Conservation (phyloP, 2,797 vertebrate species). For the Xiphophorus birchmanni region DNA sequence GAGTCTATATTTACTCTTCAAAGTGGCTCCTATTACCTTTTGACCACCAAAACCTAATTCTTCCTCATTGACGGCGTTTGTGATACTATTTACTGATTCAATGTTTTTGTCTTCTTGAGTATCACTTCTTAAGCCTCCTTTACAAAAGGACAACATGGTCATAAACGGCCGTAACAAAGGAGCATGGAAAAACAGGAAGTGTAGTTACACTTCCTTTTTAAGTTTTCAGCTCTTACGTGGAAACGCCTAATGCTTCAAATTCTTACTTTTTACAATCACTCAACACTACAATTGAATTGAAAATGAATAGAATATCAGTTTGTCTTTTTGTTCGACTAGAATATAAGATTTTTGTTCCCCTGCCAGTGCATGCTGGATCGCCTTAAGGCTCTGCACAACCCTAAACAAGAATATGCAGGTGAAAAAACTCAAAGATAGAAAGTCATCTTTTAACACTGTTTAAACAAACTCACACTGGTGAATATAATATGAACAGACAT, state of each 20-base stretch:
- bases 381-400: conserved; percentile 30
- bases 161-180: not conserved
- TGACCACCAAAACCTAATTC: not conserved
- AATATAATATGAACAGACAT: conserved; percentile 28
- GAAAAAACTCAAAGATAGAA: conserved; percentile 44
- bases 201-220: conserved; percentile 2
- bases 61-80: not conserved
- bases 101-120: conserved; percentile 1
- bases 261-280: not conserved
- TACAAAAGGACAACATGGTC: conserved; percentile 4
- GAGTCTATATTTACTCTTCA: not conserved
- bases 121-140: conserved; percentile 7
- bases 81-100: not conserved
- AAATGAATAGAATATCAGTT: not conserved
- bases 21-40: not conserved
- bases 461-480: conserved; percentile 49
- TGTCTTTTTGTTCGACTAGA: conserved; percentile 3
- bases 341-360: conserved; percentile 1
- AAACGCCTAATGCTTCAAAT: conserved; percentile 4
- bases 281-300: not conserved
- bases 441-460: conserved; percentile 26
- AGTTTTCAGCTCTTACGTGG: conserved; percentile 5
- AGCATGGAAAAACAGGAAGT: not conserved
- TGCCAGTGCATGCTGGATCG: conserved; percentile 39
- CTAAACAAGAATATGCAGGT: conserved; percentile 50